These are phyloP conservation scores for Drosophila truncata DNA, from an alignment of 1,140 invertebrate species.

Conservation along the genomic window DNA sequence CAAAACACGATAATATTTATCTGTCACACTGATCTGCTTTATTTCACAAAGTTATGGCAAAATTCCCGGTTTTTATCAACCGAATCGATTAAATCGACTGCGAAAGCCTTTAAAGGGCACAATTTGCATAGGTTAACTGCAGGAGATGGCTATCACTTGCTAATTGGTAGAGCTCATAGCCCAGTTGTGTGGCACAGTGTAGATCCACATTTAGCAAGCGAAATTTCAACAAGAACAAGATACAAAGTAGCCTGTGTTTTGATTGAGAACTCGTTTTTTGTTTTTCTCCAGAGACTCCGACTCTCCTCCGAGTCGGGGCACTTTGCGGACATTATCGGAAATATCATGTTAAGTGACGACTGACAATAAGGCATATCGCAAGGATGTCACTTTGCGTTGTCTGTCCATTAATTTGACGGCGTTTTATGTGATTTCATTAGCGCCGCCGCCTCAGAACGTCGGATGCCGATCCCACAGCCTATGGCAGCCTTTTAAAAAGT, in stretches of 20 bases:
- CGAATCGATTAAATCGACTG: slow-evolving; percentile 11
- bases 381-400: slow-evolving; percentile 68
- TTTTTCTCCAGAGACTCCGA: slow-evolving; percentile 40
- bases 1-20: slow-evolving; percentile 25
- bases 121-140: slow-evolving; percentile 35
- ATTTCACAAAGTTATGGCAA: slow-evolving; percentile 27
- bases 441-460: slow-evolving; percentile 34
- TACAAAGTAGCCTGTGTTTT: slow-evolving; percentile 60
- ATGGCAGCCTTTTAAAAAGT: slow-evolving; percentile 20
- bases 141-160: slow-evolving; percentile 30
- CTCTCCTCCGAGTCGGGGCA: slow-evolving; percentile 17
- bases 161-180: slow-evolving; percentile 32
- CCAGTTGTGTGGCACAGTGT: slow-evolving; percentile 51
- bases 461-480: slow-evolving; percentile 29
- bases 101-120: slow-evolving; percentile 20
- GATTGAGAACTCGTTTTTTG: slow-evolving; percentile 75
- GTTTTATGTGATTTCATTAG: slow-evolving; percentile 78
- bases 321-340: slow-evolving; percentile 58
- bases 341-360: slow-evolving; percentile 43
- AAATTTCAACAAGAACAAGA: slow-evolving; percentile 56
- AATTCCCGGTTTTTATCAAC: slow-evolving; percentile 26
- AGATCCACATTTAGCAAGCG: slow-evolving; percentile 47
- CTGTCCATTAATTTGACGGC: slow-evolving; percentile 64
- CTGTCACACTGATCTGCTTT: slow-evolving; percentile 14
- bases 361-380: slow-evolving; percentile 69